A percentile compares a stretch with the other conserved stretches of the same genome.
Evolutionary conservation across 2,797 vertebrate genomes (phyloP).

Genomic region (Astyanax mexicanus): DNA sequence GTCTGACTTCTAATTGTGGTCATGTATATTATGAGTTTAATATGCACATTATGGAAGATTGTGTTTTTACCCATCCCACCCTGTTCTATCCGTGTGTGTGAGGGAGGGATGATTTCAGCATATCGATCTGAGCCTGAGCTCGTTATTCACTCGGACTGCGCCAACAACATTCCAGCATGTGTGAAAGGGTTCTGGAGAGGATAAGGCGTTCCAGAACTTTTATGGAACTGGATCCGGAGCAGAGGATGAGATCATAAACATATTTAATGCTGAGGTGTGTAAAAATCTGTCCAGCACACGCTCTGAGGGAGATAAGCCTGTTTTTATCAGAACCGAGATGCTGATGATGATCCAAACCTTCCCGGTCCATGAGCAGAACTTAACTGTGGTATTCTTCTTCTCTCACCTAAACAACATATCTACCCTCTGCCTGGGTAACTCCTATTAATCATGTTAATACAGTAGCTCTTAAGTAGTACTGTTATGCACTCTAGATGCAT

Average conservation of each 20-base stretch:
- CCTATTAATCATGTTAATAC: too few relatives aligned
- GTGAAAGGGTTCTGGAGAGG: slow-evolving; percentile 32
- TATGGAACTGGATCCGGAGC: slow-evolving; percentile 27
- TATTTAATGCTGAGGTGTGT: slow-evolving; percentile 32
- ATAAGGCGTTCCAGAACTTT: slow-evolving; percentile 21
- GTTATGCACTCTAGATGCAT: too few relatives aligned
- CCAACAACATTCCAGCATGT: slow-evolving; percentile 16
- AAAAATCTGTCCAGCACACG: slow-evolving; percentile 38
- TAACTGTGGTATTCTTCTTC: too few relatives aligned
- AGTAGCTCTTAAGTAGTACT: too few relatives aligned
- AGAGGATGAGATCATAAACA: slow-evolving; percentile 39
- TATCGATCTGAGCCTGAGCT: slow-evolving; percentile 22
- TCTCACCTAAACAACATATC: too few relatives aligned
- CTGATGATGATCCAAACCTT: background rate
- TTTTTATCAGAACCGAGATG: background rate
- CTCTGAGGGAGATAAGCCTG: background rate
- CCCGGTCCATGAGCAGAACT: too few relatives aligned
- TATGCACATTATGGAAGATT: background rate
- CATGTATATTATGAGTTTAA: too few relatives aligned
- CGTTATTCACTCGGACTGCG: background rate
- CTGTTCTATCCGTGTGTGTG: too few relatives aligned
- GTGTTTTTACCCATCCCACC: background rate
- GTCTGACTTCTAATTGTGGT: too few relatives aligned
- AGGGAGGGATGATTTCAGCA: background rate
- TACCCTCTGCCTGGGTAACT: too few relatives aligned